Evolutionary conservation across 2,797 vertebrate genomes (phyloP), one percentile per base, ranked within the genome.

Genomic region (Anomalospiza imberbis): DNA sequence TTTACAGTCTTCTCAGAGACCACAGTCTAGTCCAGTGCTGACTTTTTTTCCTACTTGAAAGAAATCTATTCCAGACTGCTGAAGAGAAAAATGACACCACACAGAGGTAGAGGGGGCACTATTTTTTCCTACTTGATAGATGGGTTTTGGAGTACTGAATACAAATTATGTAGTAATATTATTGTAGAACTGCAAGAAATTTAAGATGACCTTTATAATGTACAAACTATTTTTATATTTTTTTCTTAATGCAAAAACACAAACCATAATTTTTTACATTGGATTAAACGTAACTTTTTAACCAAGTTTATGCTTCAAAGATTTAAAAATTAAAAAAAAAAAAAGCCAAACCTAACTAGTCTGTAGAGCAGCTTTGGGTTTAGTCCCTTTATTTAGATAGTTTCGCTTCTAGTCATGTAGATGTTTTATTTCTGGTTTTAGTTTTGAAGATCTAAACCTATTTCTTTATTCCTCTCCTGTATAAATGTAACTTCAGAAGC

Each of bases 211-310:
- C 94, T 96, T 85, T 96, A 90, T 97, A 97, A 96, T 95, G 89
- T 94, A 97, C 89, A 96, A 97, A 96, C 67, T 98, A 98, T 98
- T 98, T 98, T 98, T 98, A 79, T 98, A 98, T 94, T 90, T 85
- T 96, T 97, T 96, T 93, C 93, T 88, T 97, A 95, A 97, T 2
- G 18, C 88, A 85, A 96, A 90, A 92, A 57, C 72, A 88, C 44
- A 95, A 95, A 94, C 68, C 91, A 34, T 96, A 57, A 81, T 95
- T 97, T 93, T 97, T 97, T 93, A 95, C 57, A 77, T 95, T 91
- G 95, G 85, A 95, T 96, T 96, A 95, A 97, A 97, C 4, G 1
- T 48, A 80, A 94, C 95, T 96, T 97, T 97, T 97, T 95, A 91
- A 97, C 82, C 79, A 76, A 94, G 60, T 95, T 95, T 91, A 94